Conservation (phyloP, 2,113 vertebrate genomes). For the Anoura caudifer region DNA sequence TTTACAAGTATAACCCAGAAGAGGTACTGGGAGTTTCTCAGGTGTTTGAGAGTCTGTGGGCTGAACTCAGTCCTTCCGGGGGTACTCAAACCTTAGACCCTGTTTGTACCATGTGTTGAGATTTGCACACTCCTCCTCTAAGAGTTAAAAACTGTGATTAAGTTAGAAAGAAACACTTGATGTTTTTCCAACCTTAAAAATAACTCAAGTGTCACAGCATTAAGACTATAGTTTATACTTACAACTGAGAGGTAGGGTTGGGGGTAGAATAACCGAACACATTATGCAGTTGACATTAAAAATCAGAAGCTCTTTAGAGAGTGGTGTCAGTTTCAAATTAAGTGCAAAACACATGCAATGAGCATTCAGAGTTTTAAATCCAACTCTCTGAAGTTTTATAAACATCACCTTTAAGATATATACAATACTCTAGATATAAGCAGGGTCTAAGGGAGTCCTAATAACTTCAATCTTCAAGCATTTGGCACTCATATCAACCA, state of each 20-base stretch:
- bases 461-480: conserved; percentile 75
- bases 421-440: conserved; percentile 79
- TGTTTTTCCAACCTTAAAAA: conserved; percentile 55
- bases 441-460: conserved; percentile 82
- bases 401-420: conserved; percentile 23
- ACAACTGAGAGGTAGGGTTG: not conserved
- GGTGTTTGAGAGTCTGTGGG: conserved; percentile 71
- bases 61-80: conserved; percentile 64
- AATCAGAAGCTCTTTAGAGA: conserved; percentile 7
- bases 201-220: conserved; percentile 49
- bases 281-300: not conserved
- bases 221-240: not conserved
- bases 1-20: conserved; percentile 73
- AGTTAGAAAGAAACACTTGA: conserved; percentile 56
- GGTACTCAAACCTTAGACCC: conserved; percentile 83
- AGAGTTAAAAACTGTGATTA: conserved; percentile 58
- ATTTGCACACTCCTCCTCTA: conserved; percentile 71
- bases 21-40: conserved; percentile 79
- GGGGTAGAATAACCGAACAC: not conserved
- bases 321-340: conserved; percentile 30
- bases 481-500: conserved; percentile 79
- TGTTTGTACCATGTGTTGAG: conserved; percentile 81
- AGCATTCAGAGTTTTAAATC: conserved; percentile 34
- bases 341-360: not conserved
- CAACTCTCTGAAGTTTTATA: conserved; percentile 17